A percentile compares a stretch with the other conserved stretches of the same genome.
Evolutionary conservation across 2,113 vertebrate species (phyloP).

Genomic region (Albula goreensis): DNA sequence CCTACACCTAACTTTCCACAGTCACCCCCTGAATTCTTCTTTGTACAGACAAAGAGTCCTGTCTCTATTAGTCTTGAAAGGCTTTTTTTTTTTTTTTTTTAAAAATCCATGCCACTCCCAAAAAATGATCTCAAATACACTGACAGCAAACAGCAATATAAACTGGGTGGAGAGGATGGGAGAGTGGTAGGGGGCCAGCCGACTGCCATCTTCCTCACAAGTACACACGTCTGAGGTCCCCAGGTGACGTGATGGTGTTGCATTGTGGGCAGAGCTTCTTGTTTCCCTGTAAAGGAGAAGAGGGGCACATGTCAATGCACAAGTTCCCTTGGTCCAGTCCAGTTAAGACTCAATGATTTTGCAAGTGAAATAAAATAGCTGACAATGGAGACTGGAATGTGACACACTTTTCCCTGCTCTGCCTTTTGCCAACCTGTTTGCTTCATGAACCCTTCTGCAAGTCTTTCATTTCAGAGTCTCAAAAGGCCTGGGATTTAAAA

Average conservation of each 20-base stretch:
- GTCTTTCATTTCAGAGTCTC: not conserved
- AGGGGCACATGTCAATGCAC: constrained; percentile 15
- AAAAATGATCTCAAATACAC: constrained; percentile 24
- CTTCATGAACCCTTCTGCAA: not conserved
- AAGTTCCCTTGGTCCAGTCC: not conserved
- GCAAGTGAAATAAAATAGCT: not conserved
- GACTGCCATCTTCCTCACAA: constrained; percentile 77
- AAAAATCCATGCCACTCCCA: constrained; percentile 13
- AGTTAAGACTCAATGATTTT: not conserved
- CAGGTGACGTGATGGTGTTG: constrained; percentile 98
- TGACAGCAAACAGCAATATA: constrained; percentile 15
- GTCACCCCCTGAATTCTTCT: constrained; percentile 8
- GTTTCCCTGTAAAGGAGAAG: constrained; percentile 80
- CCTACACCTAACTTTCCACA: not conserved
- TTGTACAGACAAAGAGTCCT: constrained; percentile 46
- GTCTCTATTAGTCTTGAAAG: constrained; percentile 52
- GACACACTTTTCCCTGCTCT: not conserved
- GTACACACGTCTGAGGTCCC: constrained; percentile 96
- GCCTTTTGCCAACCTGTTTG: not conserved
- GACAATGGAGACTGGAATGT: not conserved
- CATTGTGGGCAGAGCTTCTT: constrained; percentile 99
- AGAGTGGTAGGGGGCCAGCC: constrained; percentile 2
- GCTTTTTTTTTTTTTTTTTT: constrained; percentile 19
- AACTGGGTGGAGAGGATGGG: constrained; percentile 12
- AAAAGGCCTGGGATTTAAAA: not conserved